A percentile compares a stretch with the other conserved stretches of the same genome.
These are phyloP conservation scores for Lucilia cuprina DNA, from an alignment of 1,140 invertebrate genomes.

Conservation along the genomic window DNA sequence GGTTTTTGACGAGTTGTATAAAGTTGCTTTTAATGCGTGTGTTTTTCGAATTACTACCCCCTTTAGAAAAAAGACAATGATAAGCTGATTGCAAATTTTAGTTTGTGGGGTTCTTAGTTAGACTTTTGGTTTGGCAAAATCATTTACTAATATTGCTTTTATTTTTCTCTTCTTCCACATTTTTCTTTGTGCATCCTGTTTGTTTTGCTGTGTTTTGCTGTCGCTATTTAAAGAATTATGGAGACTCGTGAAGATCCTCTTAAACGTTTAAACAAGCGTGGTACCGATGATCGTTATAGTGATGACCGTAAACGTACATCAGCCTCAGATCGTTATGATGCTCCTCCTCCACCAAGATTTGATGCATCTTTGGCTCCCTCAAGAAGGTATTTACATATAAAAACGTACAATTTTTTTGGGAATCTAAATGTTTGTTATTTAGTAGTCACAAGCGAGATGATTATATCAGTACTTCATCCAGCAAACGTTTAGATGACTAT, in stretches of 20 bases:
- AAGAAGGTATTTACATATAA: constrained; percentile 45
- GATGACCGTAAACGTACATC: constrained; percentile 62
- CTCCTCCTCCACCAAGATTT: constrained; percentile 61
- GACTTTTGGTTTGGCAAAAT: neutral
- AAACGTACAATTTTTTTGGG: neutral
- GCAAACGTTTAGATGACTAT: constrained; percentile 51
- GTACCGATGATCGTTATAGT: constrained; percentile 54
- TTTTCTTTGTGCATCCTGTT: neutral
- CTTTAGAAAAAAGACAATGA: neutral
- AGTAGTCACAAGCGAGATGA: constrained; percentile 58
- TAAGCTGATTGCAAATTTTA: neutral
- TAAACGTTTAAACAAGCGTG: constrained; percentile 61
- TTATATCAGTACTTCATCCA: constrained; percentile 47
- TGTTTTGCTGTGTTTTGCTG: neutral
- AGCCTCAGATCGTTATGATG: constrained; percentile 61
- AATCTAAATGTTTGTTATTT: neutral
- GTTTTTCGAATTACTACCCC: neutral
- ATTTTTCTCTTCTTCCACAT: constrained; percentile 15
- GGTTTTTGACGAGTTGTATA: neutral
- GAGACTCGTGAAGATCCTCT: constrained; percentile 63
- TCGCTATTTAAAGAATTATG: constrained; percentile 50
- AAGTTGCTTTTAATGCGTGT: constrained; percentile 8
- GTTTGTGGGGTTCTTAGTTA: neutral
- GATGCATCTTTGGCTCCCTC: constrained; percentile 54
- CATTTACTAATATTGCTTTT: neutral